Conservation (phyloP, 37 sponge, comb jelly and placozoan genomes). For the Aphrocallistes beatrix region DNA sequence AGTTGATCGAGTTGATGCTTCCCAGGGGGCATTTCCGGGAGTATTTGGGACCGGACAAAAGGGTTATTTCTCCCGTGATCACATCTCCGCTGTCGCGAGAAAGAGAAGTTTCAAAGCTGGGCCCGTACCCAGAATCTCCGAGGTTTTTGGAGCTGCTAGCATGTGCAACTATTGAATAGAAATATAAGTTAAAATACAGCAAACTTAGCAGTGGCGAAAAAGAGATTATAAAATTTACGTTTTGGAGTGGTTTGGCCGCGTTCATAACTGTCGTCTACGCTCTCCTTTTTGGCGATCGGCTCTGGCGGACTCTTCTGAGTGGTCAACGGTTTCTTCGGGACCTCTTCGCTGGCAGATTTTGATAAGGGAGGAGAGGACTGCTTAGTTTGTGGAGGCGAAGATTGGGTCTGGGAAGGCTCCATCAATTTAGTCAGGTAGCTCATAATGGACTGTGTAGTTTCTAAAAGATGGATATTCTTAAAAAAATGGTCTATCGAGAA, state of each 20-base stretch:
- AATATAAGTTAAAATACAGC: too few species aligned
- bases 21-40: neutral
- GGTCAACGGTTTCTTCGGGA: neutral
- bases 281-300: neutral
- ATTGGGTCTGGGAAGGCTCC: neutral
- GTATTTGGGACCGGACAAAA: neutral
- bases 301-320: too few species aligned
- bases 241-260: neutral
- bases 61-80: neutral
- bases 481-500: neutral
- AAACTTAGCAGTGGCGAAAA: too few species aligned
- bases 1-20: neutral
- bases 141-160: neutral
- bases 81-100: neutral
- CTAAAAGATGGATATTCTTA: neutral
- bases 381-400: neutral
- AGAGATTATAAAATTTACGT: neutral
- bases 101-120: neutral
- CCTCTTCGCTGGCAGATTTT: neutral
- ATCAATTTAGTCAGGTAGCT: neutral
- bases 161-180: neutral
- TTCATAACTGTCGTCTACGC: neutral
- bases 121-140: neutral
- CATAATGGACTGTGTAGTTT: conserved; percentile 6
- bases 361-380: neutral